A percentile compares a stretch with the other conserved stretches of the same genome.
These are phyloP conservation scores for Gopherus evgoodei DNA, from an alignment of 2,113 vertebrate genomes.

Conservation along the genomic window DNA sequence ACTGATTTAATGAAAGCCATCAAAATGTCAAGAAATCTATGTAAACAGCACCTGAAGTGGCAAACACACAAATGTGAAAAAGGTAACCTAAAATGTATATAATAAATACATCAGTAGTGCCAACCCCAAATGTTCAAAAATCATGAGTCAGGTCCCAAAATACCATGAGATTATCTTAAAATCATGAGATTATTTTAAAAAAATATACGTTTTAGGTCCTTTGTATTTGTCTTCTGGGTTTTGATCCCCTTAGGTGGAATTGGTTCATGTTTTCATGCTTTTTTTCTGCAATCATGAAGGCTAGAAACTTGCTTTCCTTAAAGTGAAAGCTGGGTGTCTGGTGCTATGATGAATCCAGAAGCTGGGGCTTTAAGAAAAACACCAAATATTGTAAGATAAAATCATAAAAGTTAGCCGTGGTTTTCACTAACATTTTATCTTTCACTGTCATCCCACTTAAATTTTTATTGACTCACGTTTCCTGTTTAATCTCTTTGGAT, in stretches of 20 bases:
- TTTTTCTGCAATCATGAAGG: neutral
- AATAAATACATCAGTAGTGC: neutral
- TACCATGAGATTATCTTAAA: neutral
- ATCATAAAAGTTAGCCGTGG: neutral
- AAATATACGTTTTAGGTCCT: neutral
- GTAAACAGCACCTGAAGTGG: accelerated
- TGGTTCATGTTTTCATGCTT: neutral
- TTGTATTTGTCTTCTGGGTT: neutral
- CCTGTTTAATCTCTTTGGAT: neutral
- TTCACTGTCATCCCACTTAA: neutral
- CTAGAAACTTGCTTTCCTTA: neutral
- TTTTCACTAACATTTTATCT: neutral
- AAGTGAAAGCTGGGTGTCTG: neutral
- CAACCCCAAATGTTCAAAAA: accelerated
- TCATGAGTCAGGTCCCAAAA: neutral
- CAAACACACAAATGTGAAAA: accelerated
- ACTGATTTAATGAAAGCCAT: neutral
- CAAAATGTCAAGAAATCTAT: neutral
- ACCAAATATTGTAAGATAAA: slow-evolving; percentile 12
- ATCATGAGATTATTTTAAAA: neutral
- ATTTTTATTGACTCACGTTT: neutral
- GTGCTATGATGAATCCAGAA: neutral
- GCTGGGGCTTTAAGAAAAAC: neutral
- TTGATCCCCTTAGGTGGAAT: neutral
- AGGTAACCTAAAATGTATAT: accelerated